Conservation (phyloP, 1,140 invertebrate genomes). For the Pygmarrhopalites habei region DNA sequence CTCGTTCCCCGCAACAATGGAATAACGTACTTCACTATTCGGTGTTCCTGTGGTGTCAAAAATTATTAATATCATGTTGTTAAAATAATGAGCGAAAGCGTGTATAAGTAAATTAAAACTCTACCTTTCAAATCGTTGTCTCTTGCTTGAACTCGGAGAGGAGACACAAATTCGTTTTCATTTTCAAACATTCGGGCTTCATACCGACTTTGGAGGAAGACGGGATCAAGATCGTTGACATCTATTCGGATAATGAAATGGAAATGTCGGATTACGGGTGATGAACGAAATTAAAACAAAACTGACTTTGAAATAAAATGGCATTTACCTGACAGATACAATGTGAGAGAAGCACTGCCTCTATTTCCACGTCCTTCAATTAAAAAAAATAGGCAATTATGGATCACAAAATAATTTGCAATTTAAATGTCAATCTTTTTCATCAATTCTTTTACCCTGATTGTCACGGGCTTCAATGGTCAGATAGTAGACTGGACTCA, state of each 20-base stretch:
- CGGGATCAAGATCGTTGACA: conserved; percentile 47
- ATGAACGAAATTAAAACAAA: background rate
- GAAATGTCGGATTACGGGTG: conserved; percentile 3
- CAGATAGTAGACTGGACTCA: conserved; percentile 74
- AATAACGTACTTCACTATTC: conserved; percentile 76
- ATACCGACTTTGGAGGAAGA: conserved; percentile 72
- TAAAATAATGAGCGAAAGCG: no score
- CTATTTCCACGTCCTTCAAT: no score
- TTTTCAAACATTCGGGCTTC: conserved; percentile 78
- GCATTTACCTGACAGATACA: background rate
- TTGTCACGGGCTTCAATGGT: conserved; percentile 87
- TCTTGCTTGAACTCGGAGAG: conserved; percentile 67
- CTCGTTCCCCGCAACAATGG: conserved; percentile 63
- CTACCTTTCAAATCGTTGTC: conserved; percentile 78
- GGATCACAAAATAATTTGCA: no score
- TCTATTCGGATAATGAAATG: conserved; percentile 20
- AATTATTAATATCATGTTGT: background rate
- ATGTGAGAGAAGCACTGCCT: background rate
- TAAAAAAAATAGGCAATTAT: no score
- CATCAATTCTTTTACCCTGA: conserved; percentile 67
- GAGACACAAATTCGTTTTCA: conserved; percentile 64
- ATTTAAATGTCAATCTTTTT: conserved; percentile 13
- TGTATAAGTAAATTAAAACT: no score
- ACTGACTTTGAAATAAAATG: background rate
- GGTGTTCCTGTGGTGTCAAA: conserved; percentile 55